A percentile compares a stretch with the other conserved stretches of the same genome.
These are phyloP conservation scores for Xestia ashworthii DNA, from an alignment of 2,888 invertebrate genomes.

Conservation along the genomic window DNA sequence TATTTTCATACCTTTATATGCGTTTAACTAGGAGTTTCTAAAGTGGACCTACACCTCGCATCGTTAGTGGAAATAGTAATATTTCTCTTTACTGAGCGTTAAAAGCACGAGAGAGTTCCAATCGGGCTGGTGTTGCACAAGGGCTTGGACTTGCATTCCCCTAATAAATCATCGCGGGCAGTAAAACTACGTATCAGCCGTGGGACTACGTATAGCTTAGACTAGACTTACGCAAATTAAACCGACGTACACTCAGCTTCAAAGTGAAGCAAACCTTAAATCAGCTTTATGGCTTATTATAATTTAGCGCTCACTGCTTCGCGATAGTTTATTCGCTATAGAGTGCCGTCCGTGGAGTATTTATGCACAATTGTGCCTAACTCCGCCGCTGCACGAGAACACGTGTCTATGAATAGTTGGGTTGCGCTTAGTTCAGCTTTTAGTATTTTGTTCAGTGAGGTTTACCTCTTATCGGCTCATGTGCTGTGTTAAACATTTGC, in stretches of 20 bases:
- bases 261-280: constrained; percentile 66
- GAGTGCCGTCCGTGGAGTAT: constrained; percentile 37
- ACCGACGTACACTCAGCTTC: constrained; percentile 62
- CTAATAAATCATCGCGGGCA: constrained; percentile 67
- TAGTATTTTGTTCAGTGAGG: constrained; percentile 16
- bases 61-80: constrained; percentile 60
- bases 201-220: constrained; percentile 63
- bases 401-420: constrained; percentile 50
- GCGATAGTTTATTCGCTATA: constrained; percentile 34
- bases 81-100: constrained; percentile 58
- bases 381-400: constrained; percentile 1
- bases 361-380: constrained; percentile 49
- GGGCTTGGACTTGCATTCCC: constrained; percentile 12
- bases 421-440: constrained; percentile 43
- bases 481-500: constrained; percentile 18
- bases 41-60: constrained; percentile 43
- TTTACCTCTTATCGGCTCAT: constrained; percentile 12
- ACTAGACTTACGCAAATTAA: constrained; percentile 75
- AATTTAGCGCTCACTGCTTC: constrained; percentile 47
- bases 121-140: constrained; percentile 21
- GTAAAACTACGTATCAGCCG: constrained; percentile 62
- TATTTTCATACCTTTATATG: constrained; percentile 37
- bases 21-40: constrained; percentile 33
- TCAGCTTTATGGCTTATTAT: constrained; percentile 67
- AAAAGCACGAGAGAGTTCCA: constrained; percentile 45